A percentile compares a stretch with the other conserved stretches of the same genome.
Evolutionary conservation across 2,113 vertebrate genomes (phyloP).

Genomic region (Catharus minimus): DNA sequence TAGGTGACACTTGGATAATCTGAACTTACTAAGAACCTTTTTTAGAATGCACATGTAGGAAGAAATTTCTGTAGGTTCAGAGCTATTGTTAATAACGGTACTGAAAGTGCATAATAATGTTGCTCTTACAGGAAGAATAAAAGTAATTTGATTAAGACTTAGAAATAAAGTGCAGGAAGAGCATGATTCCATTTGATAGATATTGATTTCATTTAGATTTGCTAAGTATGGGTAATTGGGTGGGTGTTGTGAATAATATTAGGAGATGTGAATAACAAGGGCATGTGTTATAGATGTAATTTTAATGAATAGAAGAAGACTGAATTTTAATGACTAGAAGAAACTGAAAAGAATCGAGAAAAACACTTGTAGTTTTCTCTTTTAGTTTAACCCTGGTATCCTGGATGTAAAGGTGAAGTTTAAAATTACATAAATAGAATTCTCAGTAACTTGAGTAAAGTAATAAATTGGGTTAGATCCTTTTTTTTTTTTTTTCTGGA

Average conservation of each 20-base stretch:
- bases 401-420: neutral
- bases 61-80: slow-evolving; percentile 1
- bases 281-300: slow-evolving; percentile 40
- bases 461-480: neutral
- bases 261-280: slow-evolving; percentile 58
- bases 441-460: neutral
- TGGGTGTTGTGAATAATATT: slow-evolving; percentile 56
- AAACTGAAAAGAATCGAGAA: slow-evolving; percentile 13
- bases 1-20: neutral
- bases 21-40: neutral
- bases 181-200: slow-evolving; percentile 53
- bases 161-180: slow-evolving; percentile 39
- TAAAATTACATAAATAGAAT: neutral
- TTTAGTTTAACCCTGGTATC: neutral
- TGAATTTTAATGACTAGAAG: slow-evolving; percentile 51
- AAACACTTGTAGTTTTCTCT: neutral
- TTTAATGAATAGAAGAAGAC: slow-evolving; percentile 52
- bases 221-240: slow-evolving; percentile 54
- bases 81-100: slow-evolving; percentile 31
- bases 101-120: slow-evolving; percentile 6
- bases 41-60: slow-evolving; percentile 13
- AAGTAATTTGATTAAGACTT: slow-evolving; percentile 52
- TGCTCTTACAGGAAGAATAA: slow-evolving; percentile 38
- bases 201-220: slow-evolving; percentile 68
- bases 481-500: neutral